A percentile compares a stretch with the other conserved stretches of the same genome.
Conservation (phyloP, 2,113 vertebrate genomes). For the Tretioscincus oriximinensis region DNA sequence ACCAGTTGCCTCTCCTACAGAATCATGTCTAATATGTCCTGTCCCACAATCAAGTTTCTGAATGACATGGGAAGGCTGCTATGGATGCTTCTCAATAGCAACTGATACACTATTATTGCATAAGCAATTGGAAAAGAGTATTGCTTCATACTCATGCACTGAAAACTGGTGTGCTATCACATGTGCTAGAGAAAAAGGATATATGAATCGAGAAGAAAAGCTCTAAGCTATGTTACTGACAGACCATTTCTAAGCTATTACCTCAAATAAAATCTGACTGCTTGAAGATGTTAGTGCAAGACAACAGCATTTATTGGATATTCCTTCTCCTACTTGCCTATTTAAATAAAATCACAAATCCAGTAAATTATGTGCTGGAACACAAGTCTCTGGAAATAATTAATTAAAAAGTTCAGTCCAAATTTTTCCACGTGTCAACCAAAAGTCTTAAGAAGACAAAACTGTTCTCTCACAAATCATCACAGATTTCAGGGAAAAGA, state of each 20-base stretch:
- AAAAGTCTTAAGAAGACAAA: background rate
- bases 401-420: background rate
- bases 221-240: background rate
- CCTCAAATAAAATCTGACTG: background rate
- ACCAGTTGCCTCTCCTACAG: no score
- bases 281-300: background rate
- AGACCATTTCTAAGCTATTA: background rate
- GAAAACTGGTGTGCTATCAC: background rate
- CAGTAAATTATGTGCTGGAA: background rate
- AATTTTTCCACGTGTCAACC: background rate
- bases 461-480: background rate
- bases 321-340: background rate
- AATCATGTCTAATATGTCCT: no score
- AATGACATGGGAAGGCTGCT: no score
- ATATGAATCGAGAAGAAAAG: background rate
- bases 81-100: no score
- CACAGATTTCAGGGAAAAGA: background rate
- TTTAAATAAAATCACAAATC: background rate
- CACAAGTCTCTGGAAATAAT: background rate
- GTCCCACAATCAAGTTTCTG: no score
- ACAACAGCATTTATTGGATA: background rate
- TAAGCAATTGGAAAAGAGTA: background rate
- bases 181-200: background rate
- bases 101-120: no score
- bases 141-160: background rate